Conservation (phyloP, 2,113 vertebrate genomes). For the Stomatorhinus ivindoensis region DNA sequence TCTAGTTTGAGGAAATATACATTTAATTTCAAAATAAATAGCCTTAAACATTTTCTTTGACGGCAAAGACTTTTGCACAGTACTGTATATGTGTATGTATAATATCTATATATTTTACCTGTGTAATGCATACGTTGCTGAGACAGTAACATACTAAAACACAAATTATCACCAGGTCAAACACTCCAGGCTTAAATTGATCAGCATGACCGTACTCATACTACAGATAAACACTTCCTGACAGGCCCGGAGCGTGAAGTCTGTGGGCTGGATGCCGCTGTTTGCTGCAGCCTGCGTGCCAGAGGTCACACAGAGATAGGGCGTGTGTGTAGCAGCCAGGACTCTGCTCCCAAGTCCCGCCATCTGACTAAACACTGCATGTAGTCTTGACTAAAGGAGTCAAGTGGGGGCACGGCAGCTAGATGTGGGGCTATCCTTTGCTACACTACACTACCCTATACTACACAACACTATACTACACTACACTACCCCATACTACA, state of each 20-base stretch:
- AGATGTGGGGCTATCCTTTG: conserved; percentile 1
- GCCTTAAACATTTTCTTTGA: background rate
- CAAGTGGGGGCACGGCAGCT: conserved; percentile 41
- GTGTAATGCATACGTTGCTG: background rate
- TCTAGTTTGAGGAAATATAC: background rate
- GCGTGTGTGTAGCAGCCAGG: background rate
- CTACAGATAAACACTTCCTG: conserved; percentile 14
- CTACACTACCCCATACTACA: background rate
- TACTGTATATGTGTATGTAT: background rate
- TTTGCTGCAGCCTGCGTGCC: background rate
- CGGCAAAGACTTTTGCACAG: background rate
- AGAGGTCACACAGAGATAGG: background rate
- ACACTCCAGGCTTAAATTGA: background rate
- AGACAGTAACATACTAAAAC: background rate
- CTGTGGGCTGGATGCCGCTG: background rate
- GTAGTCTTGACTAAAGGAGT: conserved; percentile 53
- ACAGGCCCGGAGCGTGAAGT: background rate
- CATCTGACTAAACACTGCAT: conserved; percentile 63
- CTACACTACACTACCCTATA: background rate
- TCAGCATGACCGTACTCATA: no score
- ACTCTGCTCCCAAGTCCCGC: conserved; percentile 46
- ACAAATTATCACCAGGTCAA: background rate
- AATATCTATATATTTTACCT: background rate
- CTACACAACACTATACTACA: background rate
- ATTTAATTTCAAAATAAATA: background rate